Percentiles rank a stretch among this genome's conserved stretches.
These are phyloP conservation scores for Cyprinodon tularosa DNA, from an alignment of 2,113 vertebrate species.

Conservation along the genomic window DNA sequence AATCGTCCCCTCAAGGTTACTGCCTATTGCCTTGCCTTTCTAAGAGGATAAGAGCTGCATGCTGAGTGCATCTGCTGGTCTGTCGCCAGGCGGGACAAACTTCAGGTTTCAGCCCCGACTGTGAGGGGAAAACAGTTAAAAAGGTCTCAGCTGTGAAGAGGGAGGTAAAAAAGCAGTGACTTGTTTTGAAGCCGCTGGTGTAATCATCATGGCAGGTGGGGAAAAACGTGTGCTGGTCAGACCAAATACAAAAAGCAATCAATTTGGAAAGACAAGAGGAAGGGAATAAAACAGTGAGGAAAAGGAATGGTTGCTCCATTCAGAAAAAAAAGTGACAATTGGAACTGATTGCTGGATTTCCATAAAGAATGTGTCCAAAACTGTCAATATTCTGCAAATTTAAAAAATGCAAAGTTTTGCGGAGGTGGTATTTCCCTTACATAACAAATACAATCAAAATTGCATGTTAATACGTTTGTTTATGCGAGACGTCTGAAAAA, in stretches of 20 bases:
- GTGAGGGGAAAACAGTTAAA: background rate
- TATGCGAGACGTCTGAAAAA: too few species aligned
- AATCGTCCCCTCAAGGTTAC: constrained; percentile 61
- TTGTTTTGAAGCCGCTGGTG: constrained; percentile 13
- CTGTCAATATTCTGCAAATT: too few species aligned
- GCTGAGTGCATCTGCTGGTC: constrained; percentile 41
- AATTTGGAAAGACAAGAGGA: background rate
- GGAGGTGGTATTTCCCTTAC: too few species aligned
- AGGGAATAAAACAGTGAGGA: background rate
- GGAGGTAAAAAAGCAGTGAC: background rate
- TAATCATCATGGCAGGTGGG: constrained; percentile 12
- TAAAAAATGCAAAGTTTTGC: too few species aligned
- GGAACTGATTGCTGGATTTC: constrained; percentile 11
- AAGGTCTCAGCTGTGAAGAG: background rate
- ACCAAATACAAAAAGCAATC: background rate
- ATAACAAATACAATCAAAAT: too few species aligned
- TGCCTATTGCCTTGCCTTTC: constrained; percentile 27
- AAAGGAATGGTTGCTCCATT: background rate
- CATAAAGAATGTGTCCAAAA: too few species aligned
- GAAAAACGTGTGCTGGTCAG: background rate
- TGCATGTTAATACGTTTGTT: too few species aligned
- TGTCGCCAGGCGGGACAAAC: constrained; percentile 30
- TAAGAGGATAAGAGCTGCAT: constrained; percentile 36
- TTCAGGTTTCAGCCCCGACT: constrained; percentile 25
- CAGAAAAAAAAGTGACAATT: constrained; percentile 7